Conservation (phyloP, 1,140 invertebrate genomes). For the Andricus grossulariae region DNA sequence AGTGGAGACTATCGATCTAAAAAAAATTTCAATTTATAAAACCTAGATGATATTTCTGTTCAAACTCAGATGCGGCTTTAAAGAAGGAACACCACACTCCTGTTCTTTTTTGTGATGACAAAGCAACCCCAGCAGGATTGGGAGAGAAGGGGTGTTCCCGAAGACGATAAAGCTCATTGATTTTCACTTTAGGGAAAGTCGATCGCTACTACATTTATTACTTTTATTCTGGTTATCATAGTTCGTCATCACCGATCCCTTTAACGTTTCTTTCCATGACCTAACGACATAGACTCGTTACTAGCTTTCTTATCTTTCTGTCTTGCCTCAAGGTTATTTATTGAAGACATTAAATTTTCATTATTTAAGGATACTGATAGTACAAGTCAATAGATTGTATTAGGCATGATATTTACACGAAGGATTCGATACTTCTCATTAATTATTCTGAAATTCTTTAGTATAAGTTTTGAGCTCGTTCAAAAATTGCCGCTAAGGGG, state of each 20-base stretch:
- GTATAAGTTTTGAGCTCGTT: too few relatives aligned
- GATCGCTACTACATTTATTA: constrained; percentile 30
- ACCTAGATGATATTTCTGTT: background rate
- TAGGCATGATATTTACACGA: too few relatives aligned
- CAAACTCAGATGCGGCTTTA: background rate
- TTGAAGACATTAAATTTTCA: constrained; percentile 18
- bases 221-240: constrained; percentile 21
- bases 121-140: background rate
- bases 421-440: too few relatives aligned
- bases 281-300: constrained; percentile 22
- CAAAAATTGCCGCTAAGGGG: too few relatives aligned
- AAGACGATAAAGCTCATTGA: constrained; percentile 26
- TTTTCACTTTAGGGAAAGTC: constrained; percentile 28
- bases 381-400: background rate
- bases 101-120: constrained; percentile 14
- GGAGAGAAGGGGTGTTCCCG: background rate
- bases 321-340: constrained; percentile 20
- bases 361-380: constrained; percentile 2
- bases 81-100: background rate
- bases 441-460: too few relatives aligned
- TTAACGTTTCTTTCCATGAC: constrained; percentile 17
- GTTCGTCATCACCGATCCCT: constrained; percentile 9
- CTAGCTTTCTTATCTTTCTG: constrained; percentile 3
- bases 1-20: too few relatives aligned
- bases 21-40: too few relatives aligned